Conservation (phyloP, 1,140 invertebrate species). For the Cydia amplana region DNA sequence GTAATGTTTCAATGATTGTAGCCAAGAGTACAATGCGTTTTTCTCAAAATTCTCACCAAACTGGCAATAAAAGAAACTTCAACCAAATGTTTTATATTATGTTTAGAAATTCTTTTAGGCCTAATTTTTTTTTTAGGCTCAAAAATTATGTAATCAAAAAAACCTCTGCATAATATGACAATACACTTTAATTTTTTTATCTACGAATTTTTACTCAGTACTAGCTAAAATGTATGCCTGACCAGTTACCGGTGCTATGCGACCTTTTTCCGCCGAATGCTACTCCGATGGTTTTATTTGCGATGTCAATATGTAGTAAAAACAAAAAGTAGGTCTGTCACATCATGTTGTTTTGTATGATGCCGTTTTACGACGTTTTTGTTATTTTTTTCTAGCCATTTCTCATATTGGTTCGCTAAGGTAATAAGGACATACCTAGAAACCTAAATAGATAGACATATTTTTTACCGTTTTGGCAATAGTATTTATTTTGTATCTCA, state of each 20-base stretch:
- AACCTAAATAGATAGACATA: background rate
- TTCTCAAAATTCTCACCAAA: too few relatives aligned
- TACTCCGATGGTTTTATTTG: constrained; percentile 15
- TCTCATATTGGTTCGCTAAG: constrained; percentile 19
- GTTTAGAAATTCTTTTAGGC: too few relatives aligned
- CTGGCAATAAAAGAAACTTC: too few relatives aligned
- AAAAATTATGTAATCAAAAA: too few relatives aligned
- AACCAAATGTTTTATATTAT: too few relatives aligned
- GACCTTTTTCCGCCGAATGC: constrained; percentile 5
- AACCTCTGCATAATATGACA: too few relatives aligned
- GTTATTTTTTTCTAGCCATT: constrained; percentile 24
- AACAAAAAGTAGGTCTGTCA: constrained; percentile 30
- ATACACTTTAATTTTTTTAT: too few relatives aligned
- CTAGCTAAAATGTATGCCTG: background rate
- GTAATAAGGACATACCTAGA: background rate
- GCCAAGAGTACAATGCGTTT: too few relatives aligned
- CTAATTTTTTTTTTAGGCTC: too few relatives aligned
- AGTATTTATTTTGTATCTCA: constrained; percentile 1
- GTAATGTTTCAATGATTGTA: background rate
- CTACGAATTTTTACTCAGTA: too few relatives aligned
- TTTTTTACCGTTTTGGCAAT: constrained; percentile 19
- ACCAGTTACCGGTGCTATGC: background rate
- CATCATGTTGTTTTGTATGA: constrained; percentile 31
- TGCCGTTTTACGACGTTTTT: constrained; percentile 20
- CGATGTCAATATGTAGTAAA: constrained; percentile 31